Conservation (phyloP, 2,888 invertebrate genomes). For the Pristionchus arcanus region DNA sequence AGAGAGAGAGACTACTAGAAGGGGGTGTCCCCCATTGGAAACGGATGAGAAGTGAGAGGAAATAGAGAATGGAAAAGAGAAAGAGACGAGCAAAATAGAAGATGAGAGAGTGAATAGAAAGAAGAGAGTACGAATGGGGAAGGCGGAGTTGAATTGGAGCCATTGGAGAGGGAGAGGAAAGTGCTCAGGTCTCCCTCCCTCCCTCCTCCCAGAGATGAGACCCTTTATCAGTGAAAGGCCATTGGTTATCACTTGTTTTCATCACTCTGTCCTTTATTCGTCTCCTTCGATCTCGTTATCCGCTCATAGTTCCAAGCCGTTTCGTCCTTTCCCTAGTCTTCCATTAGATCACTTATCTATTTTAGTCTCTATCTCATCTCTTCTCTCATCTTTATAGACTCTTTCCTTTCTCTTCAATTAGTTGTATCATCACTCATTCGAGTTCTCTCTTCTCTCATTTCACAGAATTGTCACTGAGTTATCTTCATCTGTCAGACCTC, state of each 20-base stretch:
- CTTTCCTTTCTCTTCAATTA: constrained; percentile 12
- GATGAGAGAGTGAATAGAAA: constrained; percentile 13
- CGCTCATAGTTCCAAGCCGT: not conserved
- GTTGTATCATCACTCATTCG: constrained; percentile 8
- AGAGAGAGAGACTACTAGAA: constrained; percentile 51
- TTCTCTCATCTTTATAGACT: not conserved
- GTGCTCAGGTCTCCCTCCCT: not conserved
- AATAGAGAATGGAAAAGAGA: constrained; percentile 47
- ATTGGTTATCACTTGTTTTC: constrained; percentile 6
- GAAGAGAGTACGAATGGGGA: constrained; percentile 48
- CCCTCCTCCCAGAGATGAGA: not conserved
- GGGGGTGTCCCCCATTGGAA: constrained; percentile 53
- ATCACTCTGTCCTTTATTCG: not conserved
- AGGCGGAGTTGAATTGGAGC: constrained; percentile 53
- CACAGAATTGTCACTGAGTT: not conserved
- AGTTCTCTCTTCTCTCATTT: not conserved
- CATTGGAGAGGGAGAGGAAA: constrained; percentile 18
- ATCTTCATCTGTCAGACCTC: not conserved
- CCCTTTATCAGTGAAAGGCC: constrained; percentile 10
- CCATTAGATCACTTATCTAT: not conserved
- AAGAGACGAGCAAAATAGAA: constrained; percentile 15
- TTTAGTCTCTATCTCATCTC: constrained; percentile 33
- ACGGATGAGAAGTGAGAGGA: constrained; percentile 45
- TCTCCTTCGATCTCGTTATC: not conserved
- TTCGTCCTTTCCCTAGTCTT: not conserved